These are phyloP conservation scores for Hippoglossus hippoglossus DNA, from an alignment of 2,797 vertebrate species.

Conservation along the genomic window DNA sequence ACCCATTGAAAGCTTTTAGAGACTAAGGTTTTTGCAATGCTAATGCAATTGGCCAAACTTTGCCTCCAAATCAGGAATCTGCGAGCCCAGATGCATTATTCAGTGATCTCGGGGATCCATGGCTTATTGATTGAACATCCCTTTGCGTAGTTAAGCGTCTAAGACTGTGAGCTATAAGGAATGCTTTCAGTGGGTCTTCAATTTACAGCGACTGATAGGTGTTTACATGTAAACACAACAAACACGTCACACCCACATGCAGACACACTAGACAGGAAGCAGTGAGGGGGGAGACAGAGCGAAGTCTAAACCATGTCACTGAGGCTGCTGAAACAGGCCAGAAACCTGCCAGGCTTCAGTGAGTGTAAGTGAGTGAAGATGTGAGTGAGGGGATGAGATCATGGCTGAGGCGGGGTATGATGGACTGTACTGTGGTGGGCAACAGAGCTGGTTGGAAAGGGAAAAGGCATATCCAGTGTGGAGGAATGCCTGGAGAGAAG, in stretches of 20 bases:
- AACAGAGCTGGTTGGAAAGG: constrained; percentile 21
- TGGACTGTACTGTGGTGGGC: constrained; percentile 18
- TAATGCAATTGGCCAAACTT: constrained; percentile 34
- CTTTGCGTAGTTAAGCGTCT: constrained; percentile 13
- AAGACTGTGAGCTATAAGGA: constrained; percentile 1
- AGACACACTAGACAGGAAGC: not conserved
- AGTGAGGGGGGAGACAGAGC: not conserved
- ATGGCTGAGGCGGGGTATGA: constrained; percentile 38
- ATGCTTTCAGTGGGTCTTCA: constrained; percentile 1
- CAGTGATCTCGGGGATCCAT: constrained; percentile 36
- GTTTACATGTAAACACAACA: constrained; percentile 9
- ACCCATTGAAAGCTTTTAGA: constrained; percentile 50
- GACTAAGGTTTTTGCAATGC: constrained; percentile 20
- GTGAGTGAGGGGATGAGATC: constrained; percentile 43
- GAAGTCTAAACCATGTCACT: constrained; percentile 12
- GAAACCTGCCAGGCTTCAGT: constrained; percentile 46
- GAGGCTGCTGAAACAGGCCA: constrained; percentile 34
- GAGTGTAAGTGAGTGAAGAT: constrained; percentile 27
- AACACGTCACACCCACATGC: not conserved
- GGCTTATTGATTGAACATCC: constrained; percentile 31
- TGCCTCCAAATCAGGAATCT: constrained; percentile 31
- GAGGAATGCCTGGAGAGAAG: constrained; percentile 31
- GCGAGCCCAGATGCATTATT: constrained; percentile 48
- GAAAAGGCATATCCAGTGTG: constrained; percentile 15
- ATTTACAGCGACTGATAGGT: constrained; percentile 1